Base-by-base conservation (phyloP, 1,140 invertebrate species). In the Dreissena rostriformis region DNA sequence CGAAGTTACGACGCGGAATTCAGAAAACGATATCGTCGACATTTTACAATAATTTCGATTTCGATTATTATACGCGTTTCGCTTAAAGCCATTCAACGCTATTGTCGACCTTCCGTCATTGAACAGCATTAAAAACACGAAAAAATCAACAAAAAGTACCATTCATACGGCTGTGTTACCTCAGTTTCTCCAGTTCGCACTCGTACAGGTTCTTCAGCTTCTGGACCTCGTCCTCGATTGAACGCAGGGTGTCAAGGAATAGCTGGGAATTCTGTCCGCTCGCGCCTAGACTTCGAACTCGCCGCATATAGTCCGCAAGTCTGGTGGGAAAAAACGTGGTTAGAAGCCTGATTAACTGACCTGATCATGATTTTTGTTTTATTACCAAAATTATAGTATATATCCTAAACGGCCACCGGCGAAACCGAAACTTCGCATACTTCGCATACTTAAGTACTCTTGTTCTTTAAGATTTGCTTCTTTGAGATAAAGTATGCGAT, bases 151-250 rank as follows among this genome's bases (percentile, higher is more conserved):
- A 2, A 2, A 39, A 39, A 2, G 39, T 63, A 4, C 19, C 24
- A n/a, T 6, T 12, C 57, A 6, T 5, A 19, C 57, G 6, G 57
- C 19, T 19, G 24, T n/a, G 24, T n/a, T 51, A 77, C 74, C 74
- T 77, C 28, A 15, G 39, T 77, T 77, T 77, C 14, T 77, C 74
- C 11, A 77, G 74, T 29, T 77, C 74, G 19, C 19, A 49, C 26
- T 77, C 74, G 28, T 77, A 77, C 29, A 66, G 28, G 15, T 10
- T n/a, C 24, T 77, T 77, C 2, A 77, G n/a, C 49, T 77, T 77
- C n/a, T 66, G 10, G 1, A 77, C 61, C 22, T 77, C 74, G 63
- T 66, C 26, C 51, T 77, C 74, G 28, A 77, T 77, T 6, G 57
- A 65, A 15, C 55, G 26, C 0, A 77, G 57, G 26, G 74, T 77